Evolutionary conservation across 2,113 vertebrate species (phyloP), one percentile per base, ranked within the genome.

Genomic region (Neolamprologus hecqui): DNA sequence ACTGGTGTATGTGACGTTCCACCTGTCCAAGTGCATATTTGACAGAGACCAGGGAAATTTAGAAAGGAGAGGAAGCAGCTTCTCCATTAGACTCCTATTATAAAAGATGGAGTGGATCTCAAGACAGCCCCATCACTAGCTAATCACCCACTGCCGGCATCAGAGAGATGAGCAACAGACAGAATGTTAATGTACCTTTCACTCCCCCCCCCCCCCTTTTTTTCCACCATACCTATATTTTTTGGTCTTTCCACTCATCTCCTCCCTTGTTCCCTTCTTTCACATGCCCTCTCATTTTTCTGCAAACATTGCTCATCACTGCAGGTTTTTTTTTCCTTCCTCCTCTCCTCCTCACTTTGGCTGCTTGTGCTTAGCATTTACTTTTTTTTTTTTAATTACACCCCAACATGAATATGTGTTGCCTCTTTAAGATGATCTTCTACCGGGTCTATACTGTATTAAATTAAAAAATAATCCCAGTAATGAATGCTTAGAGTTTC

Each of bases 61-160:
- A 68, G 40, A 87, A 13, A 49, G n/a, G 58, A 40, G 70, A 57
- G 73, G 49, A 15, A 79, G 83, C 81, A 85, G 82, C 88, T 82
- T 83, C 86, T 95, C 90, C 88, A 95, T 94, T 94, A 95, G 75
- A 63, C 86, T 84, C 79, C 68, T 85, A 87, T 93, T 91, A 89
- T 87, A 91, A 91, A 91, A 93, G 92, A 93, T 90, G 80, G 86
- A 94, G 90, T 89, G 83, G 73, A 81, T 88, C 73, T 86, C 90
- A 77, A 90, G 92, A 91, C 91, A 88, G 91, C 70, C 84, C 91
- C 93, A 92, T 95, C 93, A 93, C 90, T 37, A 86, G 83, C 93
- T 92, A 93, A 94, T 95, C 89, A 93, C 84, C 90, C 88, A 81
- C 88, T 92, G 89, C 87, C 70, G 35, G 88, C 75, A 54, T 88